These are phyloP conservation scores for Caenorhabditis briggsae DNA, from an alignment of 1,140 invertebrate genomes.

Conservation along the genomic window DNA sequence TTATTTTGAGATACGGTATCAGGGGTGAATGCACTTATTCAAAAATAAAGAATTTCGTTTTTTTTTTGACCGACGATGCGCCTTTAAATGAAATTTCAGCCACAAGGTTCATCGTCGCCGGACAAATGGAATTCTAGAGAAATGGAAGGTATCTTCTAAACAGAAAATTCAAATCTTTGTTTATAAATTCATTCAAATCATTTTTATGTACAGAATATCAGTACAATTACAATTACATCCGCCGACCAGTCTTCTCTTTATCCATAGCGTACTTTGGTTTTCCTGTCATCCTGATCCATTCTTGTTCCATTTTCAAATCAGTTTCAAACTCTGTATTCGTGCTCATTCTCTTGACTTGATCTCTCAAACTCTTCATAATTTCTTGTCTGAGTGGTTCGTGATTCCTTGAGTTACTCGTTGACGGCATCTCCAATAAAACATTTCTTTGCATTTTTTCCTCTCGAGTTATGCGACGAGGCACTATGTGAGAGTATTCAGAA, in stretches of 20 bases:
- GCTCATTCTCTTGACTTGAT: neutral
- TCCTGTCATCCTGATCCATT: neutral
- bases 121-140: too few species aligned
- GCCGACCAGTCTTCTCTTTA: neutral
- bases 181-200: too few species aligned
- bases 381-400: neutral
- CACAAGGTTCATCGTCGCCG: too few species aligned
- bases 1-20: too few species aligned
- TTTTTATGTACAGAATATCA: too few species aligned
- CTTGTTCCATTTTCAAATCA: slow-evolving; percentile 6
- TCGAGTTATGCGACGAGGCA: slow-evolving; percentile 8
- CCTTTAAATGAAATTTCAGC: too few species aligned
- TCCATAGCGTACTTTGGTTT: neutral
- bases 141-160: too few species aligned
- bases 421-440: neutral
- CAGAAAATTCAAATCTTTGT: too few species aligned
- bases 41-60: too few species aligned
- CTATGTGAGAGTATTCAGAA: slow-evolving; percentile 16
- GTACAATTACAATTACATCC: neutral
- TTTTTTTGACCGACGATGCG: too few species aligned
- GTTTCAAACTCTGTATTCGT: slow-evolving; percentile 9
- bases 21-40: too few species aligned
- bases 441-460: neutral
- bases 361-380: neutral
- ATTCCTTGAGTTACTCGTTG: neutral